phyloP scores from a whole-genome alignment of 2,113 vertebrate genomes.

The Chlamydotis undulata region DNA sequence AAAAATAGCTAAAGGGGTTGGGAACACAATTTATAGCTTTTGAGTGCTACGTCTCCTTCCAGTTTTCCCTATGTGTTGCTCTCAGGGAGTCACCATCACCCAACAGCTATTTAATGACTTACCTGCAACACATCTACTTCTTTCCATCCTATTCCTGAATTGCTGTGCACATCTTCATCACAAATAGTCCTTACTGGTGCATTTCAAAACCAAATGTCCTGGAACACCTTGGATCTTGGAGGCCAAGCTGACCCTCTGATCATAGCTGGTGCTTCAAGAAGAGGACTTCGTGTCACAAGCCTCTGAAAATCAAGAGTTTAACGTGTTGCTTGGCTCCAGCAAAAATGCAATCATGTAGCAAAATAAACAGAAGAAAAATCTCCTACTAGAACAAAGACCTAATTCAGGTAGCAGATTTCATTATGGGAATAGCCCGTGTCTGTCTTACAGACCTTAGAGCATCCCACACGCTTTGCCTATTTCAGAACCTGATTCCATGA shows the following conservation, averaged over 20 bases:
- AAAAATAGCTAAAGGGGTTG: background rate
- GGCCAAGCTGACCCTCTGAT: background rate
- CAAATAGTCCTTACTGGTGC: background rate
- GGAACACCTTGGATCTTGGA: background rate
- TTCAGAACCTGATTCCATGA: constrained; percentile 20
- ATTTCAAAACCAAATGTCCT: background rate
- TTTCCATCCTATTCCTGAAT: background rate
- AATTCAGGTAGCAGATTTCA: constrained; percentile 13
- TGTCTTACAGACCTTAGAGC: background rate
- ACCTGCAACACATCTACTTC: background rate
- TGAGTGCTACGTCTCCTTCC: background rate
- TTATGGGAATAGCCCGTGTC: background rate
- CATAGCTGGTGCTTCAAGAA: background rate
- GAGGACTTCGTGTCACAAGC: background rate
- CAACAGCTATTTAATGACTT: background rate
- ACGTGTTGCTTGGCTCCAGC: background rate
- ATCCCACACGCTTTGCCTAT: background rate
- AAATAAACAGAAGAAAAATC: constrained; percentile 21
- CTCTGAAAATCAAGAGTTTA: background rate
- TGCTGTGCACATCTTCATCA: background rate
- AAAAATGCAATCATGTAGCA: background rate
- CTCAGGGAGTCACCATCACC: background rate
- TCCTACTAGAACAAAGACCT: background rate
- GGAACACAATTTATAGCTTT: background rate
- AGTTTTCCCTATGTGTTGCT: background rate